phyloP scores from a whole-genome alignment of 2,113 vertebrate species.

The Rhinogobius similis region DNA sequence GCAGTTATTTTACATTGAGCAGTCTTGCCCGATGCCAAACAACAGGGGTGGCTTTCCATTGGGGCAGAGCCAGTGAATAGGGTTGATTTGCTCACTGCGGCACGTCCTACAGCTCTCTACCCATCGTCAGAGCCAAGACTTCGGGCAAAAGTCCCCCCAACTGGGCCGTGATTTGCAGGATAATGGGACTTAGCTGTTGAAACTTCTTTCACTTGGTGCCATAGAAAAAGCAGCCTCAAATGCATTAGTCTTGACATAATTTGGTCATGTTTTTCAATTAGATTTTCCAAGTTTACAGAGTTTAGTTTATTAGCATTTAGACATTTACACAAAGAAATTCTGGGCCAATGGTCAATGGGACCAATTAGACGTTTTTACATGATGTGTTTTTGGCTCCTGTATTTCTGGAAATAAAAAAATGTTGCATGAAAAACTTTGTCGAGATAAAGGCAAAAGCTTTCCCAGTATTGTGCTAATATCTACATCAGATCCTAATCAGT shows the following conservation, averaged over 20 bases:
- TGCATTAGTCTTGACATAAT: slow-evolving; percentile 28
- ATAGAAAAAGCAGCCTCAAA: slow-evolving; percentile 20
- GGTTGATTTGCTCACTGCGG: slow-evolving; percentile 56
- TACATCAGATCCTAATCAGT: slow-evolving; percentile 53
- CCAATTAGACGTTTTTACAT: slow-evolving; percentile 32
- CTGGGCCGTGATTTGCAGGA: slow-evolving; percentile 44
- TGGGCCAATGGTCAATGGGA: slow-evolving; percentile 43
- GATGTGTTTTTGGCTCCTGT: slow-evolving; percentile 33
- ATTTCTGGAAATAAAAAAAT: slow-evolving; percentile 15
- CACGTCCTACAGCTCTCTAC: slow-evolving; percentile 47
- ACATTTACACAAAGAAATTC: slow-evolving; percentile 20
- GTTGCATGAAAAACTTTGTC: slow-evolving; percentile 36
- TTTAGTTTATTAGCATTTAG: neutral
- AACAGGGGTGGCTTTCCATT: slow-evolving; percentile 60
- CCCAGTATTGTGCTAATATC: slow-evolving; percentile 60
- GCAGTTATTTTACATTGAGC: slow-evolving; percentile 47
- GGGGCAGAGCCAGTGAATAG: slow-evolving; percentile 45
- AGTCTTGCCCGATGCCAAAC: slow-evolving; percentile 48
- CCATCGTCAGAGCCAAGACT: slow-evolving; percentile 39
- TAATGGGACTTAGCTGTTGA: slow-evolving; percentile 40
- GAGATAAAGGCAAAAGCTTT: slow-evolving; percentile 33
- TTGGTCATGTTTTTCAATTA: slow-evolving; percentile 14
- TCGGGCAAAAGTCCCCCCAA: slow-evolving; percentile 17
- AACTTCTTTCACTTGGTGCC: slow-evolving; percentile 34
- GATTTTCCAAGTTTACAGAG: neutral